A percentile compares a stretch with the other conserved stretches of the same genome.
Evolutionary conservation across 2,888 invertebrate genomes (phyloP).

Genomic region (Hylaea fasciaria): DNA sequence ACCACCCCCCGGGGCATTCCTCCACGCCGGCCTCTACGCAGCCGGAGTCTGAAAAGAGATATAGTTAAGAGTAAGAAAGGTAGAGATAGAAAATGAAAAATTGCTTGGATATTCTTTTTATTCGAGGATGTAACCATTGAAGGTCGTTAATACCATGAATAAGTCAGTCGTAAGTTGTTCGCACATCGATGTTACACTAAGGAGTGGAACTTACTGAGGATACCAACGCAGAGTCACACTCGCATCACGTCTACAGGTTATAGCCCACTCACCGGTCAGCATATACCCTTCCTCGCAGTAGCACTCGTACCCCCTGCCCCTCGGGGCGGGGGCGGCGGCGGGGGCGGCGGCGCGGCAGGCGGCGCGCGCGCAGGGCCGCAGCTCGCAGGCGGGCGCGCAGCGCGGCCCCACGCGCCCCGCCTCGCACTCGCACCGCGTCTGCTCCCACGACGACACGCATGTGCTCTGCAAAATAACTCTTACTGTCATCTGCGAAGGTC

Average conservation of each 20-base stretch:
- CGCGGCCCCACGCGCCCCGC: slow-evolving; percentile 89
- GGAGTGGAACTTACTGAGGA: too few relatives aligned
- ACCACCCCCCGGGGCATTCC: slow-evolving; percentile 97
- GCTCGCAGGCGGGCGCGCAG: slow-evolving; percentile 93
- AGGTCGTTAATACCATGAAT: too few relatives aligned
- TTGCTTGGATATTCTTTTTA: too few relatives aligned
- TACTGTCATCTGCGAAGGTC: too few relatives aligned
- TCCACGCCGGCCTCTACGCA: slow-evolving; percentile 88
- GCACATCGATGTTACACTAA: too few relatives aligned
- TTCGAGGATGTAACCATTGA: too few relatives aligned
- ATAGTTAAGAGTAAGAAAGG: too few relatives aligned
- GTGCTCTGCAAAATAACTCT: slow-evolving; percentile 62
- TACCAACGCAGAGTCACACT: too few relatives aligned
- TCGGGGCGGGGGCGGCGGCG: slow-evolving; percentile 46
- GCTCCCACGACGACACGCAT: slow-evolving; percentile 84
- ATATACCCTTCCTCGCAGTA: slow-evolving; percentile 89
- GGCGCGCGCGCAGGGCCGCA: slow-evolving; percentile 93
- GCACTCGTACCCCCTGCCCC: slow-evolving; percentile 90
- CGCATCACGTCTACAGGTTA: too few relatives aligned
- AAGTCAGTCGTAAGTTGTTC: too few relatives aligned
- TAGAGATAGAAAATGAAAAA: too few relatives aligned
- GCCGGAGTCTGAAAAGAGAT: slow-evolving; percentile 81
- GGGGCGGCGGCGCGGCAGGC: slow-evolving; percentile 86
- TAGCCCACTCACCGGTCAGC: slow-evolving; percentile 87
- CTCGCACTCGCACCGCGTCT: slow-evolving; percentile 88